Conservation (phyloP, 2,113 vertebrate species). For the Dipodomys stephensi region DNA sequence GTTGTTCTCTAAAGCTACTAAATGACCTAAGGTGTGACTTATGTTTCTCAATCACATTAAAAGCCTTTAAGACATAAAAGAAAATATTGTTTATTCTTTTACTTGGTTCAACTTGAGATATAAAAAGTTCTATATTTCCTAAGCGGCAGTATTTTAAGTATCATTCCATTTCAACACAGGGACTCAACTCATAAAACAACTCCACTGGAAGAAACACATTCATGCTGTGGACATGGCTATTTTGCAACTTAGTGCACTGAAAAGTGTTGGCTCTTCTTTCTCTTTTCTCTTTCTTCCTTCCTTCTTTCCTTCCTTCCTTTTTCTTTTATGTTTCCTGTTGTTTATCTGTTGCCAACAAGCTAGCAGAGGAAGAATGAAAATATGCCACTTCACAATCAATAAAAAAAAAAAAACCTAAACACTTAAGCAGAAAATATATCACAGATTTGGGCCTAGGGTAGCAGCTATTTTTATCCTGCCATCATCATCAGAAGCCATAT, state of each 20-base stretch:
- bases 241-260: background rate
- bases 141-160: conserved; percentile 5
- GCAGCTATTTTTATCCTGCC: conserved; percentile 71
- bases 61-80: conserved; percentile 4
- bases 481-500: conserved; percentile 81
- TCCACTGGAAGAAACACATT: conserved; percentile 23
- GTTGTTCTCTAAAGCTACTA: background rate
- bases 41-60: background rate
- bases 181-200: background rate
- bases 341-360: conserved; percentile 57
- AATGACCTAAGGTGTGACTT: background rate
- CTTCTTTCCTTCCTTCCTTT: background rate
- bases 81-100: conserved; percentile 33
- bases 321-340: background rate
- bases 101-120: background rate
- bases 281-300: background rate
- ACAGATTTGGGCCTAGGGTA: conserved; percentile 68
- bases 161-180: conserved; percentile 10
- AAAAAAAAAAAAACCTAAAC: conserved; percentile 65
- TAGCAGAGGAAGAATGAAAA: conserved; percentile 74
- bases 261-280: background rate
- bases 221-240: conserved; percentile 20
- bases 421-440: conserved; percentile 70
- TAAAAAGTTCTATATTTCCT: conserved; percentile 22
- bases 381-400: conserved; percentile 79